Evolutionary conservation across 2,888 invertebrate species (phyloP).

Genomic region (Melanotus villosus): DNA sequence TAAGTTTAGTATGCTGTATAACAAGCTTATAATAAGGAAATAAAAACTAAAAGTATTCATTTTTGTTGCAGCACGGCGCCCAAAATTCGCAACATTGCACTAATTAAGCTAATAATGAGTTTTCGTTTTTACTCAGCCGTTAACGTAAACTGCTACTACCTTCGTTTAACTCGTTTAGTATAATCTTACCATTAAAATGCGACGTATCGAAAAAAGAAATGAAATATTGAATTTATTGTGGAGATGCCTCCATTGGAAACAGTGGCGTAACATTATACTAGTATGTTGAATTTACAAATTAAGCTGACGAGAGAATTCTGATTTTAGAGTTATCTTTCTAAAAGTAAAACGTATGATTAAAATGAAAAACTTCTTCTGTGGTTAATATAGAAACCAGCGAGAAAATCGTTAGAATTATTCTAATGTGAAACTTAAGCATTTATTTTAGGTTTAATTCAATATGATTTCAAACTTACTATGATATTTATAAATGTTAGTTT

Average conservation of each 20-base stretch:
- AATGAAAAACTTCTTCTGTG: too few species aligned
- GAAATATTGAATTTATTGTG: not conserved
- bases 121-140: not conserved
- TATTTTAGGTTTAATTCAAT: too few species aligned
- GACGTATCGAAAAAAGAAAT: not conserved
- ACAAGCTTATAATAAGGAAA: not conserved
- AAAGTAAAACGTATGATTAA: not conserved
- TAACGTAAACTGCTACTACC: not conserved
- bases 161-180: not conserved
- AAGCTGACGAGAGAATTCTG: too few species aligned
- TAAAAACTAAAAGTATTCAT: not conserved
- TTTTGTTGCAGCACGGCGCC: constrained; percentile 9
- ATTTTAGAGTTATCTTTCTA: not conserved
- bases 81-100: constrained; percentile 7
- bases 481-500: too few species aligned
- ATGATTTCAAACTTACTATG: too few species aligned
- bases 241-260: not conserved
- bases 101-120: constrained; percentile 21
- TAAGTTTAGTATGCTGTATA: not conserved
- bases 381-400: too few species aligned
- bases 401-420: too few species aligned
- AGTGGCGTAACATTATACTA: constrained; percentile 9
- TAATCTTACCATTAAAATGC: not conserved
- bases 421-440: too few species aligned
- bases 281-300: too few species aligned